A percentile compares a stretch with the other conserved stretches of the same genome.
Conservation (phyloP, 2,797 vertebrate species). For the Spea hammondii region DNA sequence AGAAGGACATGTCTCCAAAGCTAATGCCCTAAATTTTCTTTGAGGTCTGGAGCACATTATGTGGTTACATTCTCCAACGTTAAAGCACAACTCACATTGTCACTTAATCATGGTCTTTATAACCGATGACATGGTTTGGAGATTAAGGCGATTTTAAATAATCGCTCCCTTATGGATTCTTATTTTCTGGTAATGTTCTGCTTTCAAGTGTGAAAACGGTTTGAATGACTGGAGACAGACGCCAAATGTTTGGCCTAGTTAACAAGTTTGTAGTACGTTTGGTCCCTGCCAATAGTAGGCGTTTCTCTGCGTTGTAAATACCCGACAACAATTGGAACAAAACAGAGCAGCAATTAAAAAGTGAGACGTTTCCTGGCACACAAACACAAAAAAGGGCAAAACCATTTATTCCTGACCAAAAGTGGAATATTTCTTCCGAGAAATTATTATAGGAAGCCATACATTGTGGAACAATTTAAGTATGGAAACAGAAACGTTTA, state of each 20-base stretch:
- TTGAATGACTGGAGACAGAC: slow-evolving; percentile 25
- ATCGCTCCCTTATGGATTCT: slow-evolving; percentile 6
- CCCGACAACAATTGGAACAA: slow-evolving; percentile 27
- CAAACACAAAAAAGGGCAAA: slow-evolving; percentile 15
- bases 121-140: slow-evolving; percentile 5
- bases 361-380: slow-evolving; percentile 35
- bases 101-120: slow-evolving; percentile 8
- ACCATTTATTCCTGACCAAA: slow-evolving; percentile 15
- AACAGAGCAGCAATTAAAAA: slow-evolving; percentile 37
- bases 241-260: slow-evolving; percentile 36
- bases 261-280: slow-evolving; percentile 33
- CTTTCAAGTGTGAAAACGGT: slow-evolving; percentile 35
- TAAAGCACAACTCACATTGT: slow-evolving; percentile 6
- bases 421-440: slow-evolving; percentile 17
- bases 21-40: neutral
- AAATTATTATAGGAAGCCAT: slow-evolving; percentile 31
- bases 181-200: slow-evolving; percentile 20
- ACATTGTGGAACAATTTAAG: slow-evolving; percentile 2
- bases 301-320: slow-evolving; percentile 44
- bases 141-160: slow-evolving; percentile 22
- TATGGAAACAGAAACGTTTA: slow-evolving; percentile 25
- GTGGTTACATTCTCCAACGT: neutral
- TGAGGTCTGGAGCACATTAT: neutral
- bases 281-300: slow-evolving; percentile 39
- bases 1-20: neutral